These are phyloP conservation scores for Homalodisca vitripennis DNA, from an alignment of 1,140 invertebrate species.

Conservation along the genomic window DNA sequence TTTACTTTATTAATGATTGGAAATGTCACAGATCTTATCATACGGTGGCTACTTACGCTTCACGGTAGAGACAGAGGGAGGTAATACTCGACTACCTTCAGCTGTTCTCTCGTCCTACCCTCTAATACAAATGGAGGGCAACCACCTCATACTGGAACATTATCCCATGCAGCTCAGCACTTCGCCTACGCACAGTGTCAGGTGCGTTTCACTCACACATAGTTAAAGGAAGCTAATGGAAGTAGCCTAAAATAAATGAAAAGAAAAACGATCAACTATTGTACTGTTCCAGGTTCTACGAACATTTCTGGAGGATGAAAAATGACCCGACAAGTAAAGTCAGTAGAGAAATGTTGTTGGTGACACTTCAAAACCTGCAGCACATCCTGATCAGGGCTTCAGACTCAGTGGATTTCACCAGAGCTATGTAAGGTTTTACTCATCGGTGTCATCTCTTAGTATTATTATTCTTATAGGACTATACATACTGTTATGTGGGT, in stretches of 20 bases:
- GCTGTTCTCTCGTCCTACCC: slow-evolving; percentile 69
- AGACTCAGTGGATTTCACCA: slow-evolving; percentile 62
- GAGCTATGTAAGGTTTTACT: slow-evolving; percentile 60
- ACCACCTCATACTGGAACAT: slow-evolving; percentile 76
- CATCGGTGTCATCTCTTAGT: no score
- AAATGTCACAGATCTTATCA: slow-evolving; percentile 67
- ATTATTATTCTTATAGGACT: no score
- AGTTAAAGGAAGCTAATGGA: no score
- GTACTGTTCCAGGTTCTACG: slow-evolving; percentile 54
- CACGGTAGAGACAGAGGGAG: slow-evolving; percentile 65
- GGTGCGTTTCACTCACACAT: no score
- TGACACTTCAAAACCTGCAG: slow-evolving; percentile 83
- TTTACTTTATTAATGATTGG: no score
- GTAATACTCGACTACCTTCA: slow-evolving; percentile 53
- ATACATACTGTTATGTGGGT: no score
- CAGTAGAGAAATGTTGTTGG: slow-evolving; percentile 79
- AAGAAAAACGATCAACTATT: no score
- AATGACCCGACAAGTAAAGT: slow-evolving; percentile 61
- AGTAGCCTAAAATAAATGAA: no score
- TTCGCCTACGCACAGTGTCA: slow-evolving; percentile 60
- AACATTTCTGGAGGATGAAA: slow-evolving; percentile 64
- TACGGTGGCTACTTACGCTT: slow-evolving; percentile 92
- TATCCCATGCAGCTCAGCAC: slow-evolving; percentile 52
- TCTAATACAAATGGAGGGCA: slow-evolving; percentile 80
- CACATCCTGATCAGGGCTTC: slow-evolving; percentile 76